A percentile compares a stretch with the other conserved stretches of the same genome.
phyloP scores from a whole-genome alignment of 2,888 invertebrate species.

The Hydropsyche betteni region DNA sequence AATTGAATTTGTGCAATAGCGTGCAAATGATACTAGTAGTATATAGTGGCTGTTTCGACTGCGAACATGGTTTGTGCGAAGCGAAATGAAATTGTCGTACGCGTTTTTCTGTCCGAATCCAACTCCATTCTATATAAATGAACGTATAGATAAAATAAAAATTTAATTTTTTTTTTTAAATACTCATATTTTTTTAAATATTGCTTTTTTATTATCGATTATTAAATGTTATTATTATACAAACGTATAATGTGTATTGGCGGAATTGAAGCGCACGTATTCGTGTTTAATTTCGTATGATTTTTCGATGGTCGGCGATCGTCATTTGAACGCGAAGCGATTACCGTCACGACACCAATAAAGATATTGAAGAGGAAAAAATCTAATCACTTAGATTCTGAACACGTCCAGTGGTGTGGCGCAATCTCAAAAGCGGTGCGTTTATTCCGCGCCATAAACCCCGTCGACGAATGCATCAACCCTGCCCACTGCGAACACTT shows the following conservation, averaged over 20 bases:
- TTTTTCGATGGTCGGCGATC: conserved; percentile 12
- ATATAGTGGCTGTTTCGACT: background rate
- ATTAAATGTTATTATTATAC: no score
- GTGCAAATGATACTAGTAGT: conserved; percentile 58
- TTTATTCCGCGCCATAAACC: conserved; percentile 47
- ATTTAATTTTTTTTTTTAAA: no score
- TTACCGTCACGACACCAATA: conserved; percentile 41
- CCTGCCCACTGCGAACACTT: background rate
- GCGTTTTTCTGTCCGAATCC: no score
- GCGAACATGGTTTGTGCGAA: conserved; percentile 38
- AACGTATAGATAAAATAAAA: no score
- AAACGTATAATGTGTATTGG: no score
- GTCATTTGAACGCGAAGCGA: conserved; percentile 23
- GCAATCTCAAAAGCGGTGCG: conserved; percentile 46
- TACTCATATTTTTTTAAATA: no score
- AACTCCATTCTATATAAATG: no score
- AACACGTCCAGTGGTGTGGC: conserved; percentile 33
- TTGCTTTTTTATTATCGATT: no score
- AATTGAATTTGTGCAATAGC: conserved; percentile 70
- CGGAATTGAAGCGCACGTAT: background rate
- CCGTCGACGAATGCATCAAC: conserved; percentile 34
- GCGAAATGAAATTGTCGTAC: conserved; percentile 11
- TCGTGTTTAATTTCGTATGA: conserved; percentile 26
- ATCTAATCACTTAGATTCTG: conserved; percentile 48
- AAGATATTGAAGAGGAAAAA: conserved; percentile 41